Base-by-base conservation (phyloP, 1,140 invertebrate species). In the Adoxophyes honmai region DNA sequence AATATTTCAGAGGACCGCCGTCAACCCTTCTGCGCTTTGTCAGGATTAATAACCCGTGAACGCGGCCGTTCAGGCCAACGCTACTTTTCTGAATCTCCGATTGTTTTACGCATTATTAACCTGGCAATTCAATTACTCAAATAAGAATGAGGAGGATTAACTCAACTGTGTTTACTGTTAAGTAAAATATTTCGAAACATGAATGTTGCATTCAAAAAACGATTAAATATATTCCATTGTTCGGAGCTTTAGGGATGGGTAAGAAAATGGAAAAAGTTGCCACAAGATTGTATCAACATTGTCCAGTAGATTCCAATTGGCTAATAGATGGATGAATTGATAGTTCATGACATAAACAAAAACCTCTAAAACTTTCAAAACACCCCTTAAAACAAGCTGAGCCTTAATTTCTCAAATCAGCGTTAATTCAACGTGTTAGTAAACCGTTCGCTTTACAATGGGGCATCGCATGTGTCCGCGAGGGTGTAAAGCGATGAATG, bases 31-130 rank as follows among this genome's bases (percentile, higher is more conserved):
- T 60, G 68, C 64, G 78, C 80, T 84, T 86, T 88, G 79, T 88
- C 83, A 88, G 74, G 74, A 78, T 86, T 86, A 86, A 88, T 84
- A 84, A 64, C 72, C 79, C 86, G 83, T 83, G 75, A 88, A 84
- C 67, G 67, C 55, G 55, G 60, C 54, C 67, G 69, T 69, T 67
- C 70, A 68, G 70, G 60, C 66, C 52, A 60, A 66, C 60, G 64
- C 70, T 73, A 81, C 72, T 88, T 85, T 82, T 76, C 79, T 69
- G 77, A 81, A 79, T 84, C 78, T 75, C 62, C 70, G 81, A 86
- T 85, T 88, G 83, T 86, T 88, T 88, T 81, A 84, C 83, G 85
- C 83, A 78, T 86, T 81, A 83, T 88, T 88, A 86, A 86, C 75
- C 78, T 70, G 55, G 70, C 85, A 85, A 85, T 85, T 55, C 79